Conservation (phyloP, 2,888 invertebrate genomes). For the Choreutis nemorana region DNA sequence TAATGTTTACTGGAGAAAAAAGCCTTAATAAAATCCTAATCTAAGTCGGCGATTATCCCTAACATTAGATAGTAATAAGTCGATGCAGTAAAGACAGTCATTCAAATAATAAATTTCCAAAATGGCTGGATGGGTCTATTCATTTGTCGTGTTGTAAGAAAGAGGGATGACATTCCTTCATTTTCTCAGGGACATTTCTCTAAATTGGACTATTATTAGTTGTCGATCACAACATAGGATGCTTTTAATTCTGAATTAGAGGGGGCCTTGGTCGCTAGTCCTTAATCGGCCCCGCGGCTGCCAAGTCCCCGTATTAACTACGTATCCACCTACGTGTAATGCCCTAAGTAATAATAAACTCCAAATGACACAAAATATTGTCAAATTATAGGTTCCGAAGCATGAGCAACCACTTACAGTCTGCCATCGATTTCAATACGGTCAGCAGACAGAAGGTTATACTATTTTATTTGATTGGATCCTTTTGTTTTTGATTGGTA, state of each 20-base stretch:
- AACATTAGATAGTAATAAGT: slow-evolving; percentile 19
- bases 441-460: slow-evolving; percentile 36
- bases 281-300: slow-evolving; percentile 55
- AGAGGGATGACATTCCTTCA: slow-evolving; percentile 58
- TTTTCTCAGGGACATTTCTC: slow-evolving; percentile 65
- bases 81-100: slow-evolving; percentile 35
- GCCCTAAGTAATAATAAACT: slow-evolving; percentile 63
- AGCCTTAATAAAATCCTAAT: too few relatives aligned
- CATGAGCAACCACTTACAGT: slow-evolving; percentile 62
- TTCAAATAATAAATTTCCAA: slow-evolving; percentile 28
- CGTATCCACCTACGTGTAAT: slow-evolving; percentile 60
- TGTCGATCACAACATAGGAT: slow-evolving; percentile 61
- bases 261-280: slow-evolving; percentile 57
- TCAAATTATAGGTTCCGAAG: slow-evolving; percentile 65
- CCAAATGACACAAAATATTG: slow-evolving; percentile 68
- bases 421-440: slow-evolving; percentile 50
- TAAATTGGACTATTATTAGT: slow-evolving; percentile 64
- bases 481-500: too few relatives aligned
- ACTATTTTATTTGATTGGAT: too few relatives aligned
- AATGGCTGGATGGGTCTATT: slow-evolving; percentile 44
- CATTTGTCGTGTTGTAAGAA: slow-evolving; percentile 29
- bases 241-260: slow-evolving; percentile 68
- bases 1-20: too few relatives aligned
- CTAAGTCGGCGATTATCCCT: slow-evolving; percentile 22
- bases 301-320: slow-evolving; percentile 51